Base-by-base conservation (phyloP, 2,797 vertebrate genomes). In the Melanotaenia maccullochi region DNA sequence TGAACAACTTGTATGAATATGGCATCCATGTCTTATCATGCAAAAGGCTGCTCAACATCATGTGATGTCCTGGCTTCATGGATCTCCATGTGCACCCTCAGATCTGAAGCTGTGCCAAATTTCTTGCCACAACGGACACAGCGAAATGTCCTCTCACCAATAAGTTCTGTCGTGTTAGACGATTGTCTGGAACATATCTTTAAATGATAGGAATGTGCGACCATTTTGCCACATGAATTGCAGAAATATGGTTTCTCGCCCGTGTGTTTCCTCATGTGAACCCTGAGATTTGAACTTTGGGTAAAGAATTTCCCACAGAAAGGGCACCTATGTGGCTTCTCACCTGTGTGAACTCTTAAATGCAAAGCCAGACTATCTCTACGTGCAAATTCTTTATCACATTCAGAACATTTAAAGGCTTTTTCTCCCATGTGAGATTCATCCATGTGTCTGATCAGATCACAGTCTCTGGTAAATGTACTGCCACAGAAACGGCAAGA, bases 161-260 rank as follows among this genome's bases (percentile, higher is more conserved):
- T 16, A 18, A 54, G 42, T 25, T 66, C 57, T 16, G 25, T 35
- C 28, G 16, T 5, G 14, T 3, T 28, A 1, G 47, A 54, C 5
- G 36, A 25, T 30, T 58, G 63, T 13, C 56, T 60, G 14, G 57
- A 66, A 49, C 71, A 73, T 4, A 14, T 71, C 51, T 85, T 83
- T 1, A 81, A 44, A n/a, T 86, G 81, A 28, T 64, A 75, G 4
- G 68, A 79, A 14, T 76, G 54, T 0, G 81, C 58, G 0, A 84
- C 76, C 76, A 58, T 79, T 58, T 78, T 80, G 5, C 66, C 66
- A 11, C 84, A 83, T 0, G 58, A 35, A 6, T 40, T 54, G 77
- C 83, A 85, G 14, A 67, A 82, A 40, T 85, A 84, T 0, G 76
- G 79, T 52, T 84, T 84, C 8, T 80, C 85, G 0, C 85, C 76